Evolutionary conservation across 2,888 invertebrate species (phyloP).

Genomic region (Merodon equestris): DNA sequence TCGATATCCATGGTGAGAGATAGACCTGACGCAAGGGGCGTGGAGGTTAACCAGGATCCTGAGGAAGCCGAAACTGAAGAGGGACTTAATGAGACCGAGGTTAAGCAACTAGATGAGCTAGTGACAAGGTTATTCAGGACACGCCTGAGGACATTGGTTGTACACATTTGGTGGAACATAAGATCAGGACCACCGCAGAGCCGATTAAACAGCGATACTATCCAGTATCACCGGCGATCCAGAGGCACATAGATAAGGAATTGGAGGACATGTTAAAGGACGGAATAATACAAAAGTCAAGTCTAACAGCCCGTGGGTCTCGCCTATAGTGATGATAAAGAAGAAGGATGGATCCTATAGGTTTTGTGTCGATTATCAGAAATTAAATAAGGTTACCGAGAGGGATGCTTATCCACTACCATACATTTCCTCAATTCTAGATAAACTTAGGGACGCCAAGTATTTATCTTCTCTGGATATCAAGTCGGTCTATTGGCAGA

Average conservation of each 20-base stretch:
- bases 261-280: neutral
- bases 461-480: constrained; percentile 20
- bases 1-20: too few relatives aligned
- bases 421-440: constrained; percentile 19
- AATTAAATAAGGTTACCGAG: constrained; percentile 23
- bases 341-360: constrained; percentile 2
- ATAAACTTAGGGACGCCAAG: constrained; percentile 21
- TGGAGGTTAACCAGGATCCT: too few relatives aligned
- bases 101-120: too few relatives aligned
- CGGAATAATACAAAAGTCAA: neutral
- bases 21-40: too few relatives aligned
- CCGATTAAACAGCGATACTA: constrained; percentile 19
- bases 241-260: constrained; percentile 6
- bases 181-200: neutral
- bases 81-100: neutral
- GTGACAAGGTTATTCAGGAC: neutral
- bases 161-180: constrained; percentile 11
- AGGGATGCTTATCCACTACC: constrained; percentile 19
- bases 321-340: constrained; percentile 1
- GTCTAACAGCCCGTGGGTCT: constrained; percentile 3
- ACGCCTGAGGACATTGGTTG: constrained; percentile 7
- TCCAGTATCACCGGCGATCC: constrained; percentile 1
- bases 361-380: constrained; percentile 17
- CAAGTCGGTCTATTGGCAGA: constrained; percentile 35
- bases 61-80: neutral